Base-by-base conservation (phyloP, 2,888 invertebrate genomes). In the Drosophila trichaetosa region DNA sequence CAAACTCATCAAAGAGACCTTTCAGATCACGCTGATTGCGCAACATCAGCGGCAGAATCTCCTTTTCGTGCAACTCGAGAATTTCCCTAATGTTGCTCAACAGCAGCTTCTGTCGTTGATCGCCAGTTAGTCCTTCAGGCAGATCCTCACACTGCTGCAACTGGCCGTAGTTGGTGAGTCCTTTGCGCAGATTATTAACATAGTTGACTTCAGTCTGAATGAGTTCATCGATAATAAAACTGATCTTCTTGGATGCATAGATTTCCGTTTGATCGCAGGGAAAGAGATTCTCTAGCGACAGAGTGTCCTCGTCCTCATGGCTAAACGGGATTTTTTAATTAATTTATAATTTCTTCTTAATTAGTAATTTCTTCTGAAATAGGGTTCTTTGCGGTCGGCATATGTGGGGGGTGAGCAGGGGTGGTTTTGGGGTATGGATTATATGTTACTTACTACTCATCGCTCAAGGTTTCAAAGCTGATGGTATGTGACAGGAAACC, bases 21-120 rank as follows among this genome's bases (percentile, higher is more conserved):
- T 91, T 92, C 29, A 93, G 83, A 81, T 93, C 93, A 16, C 90
- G 88, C 69, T 91, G 90, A 82, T 93, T 92, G 51, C 90, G 84
- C 72, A 91, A 70, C 87, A 93, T 89, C 69, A 92, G 77, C 53
- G 93, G 93, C 59, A 93, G 78, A 67, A 93, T 91, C 63, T 92
- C 83, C 16, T 83, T 69, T 16, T 92, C 92, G 92, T 99, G 98
- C 92, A 98, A 97, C 92, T 97, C 96, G 93, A 96, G 96, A 88
- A 98, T 98, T 92, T 97, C 97, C 90, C 97, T 97, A 57, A 98
- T 95, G 92, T 99, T 98, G 38, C 98, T 97, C 92, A 99, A 97
- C 85, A 98, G 96, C 38, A 87, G 68, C 18, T 82, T 82, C 42
- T 90, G 91, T 48, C 88, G 90, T 11, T 84, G 87, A 4, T 69